Percentiles rank a stretch among this genome's conserved stretches.
Conservation (phyloP, 2,797 vertebrate genomes). For the Paramormyrops hopkinsi region DNA sequence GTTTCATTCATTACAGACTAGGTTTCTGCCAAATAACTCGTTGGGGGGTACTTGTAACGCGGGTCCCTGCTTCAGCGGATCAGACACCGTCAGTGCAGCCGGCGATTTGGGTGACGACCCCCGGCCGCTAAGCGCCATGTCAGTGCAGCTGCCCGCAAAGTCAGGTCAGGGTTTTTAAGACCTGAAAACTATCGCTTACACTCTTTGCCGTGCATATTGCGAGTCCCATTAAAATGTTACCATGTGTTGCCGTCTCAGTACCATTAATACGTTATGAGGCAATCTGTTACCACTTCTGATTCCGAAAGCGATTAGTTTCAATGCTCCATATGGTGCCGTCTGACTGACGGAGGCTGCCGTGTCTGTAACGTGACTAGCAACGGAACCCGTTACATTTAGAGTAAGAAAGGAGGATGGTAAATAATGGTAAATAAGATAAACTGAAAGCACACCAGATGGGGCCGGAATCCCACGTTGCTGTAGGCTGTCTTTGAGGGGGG, state of each 20-base stretch:
- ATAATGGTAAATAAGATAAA: background rate
- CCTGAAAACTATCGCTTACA: background rate
- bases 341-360: background rate
- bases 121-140: background rate
- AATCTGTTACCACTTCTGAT: slow-evolving; percentile 14
- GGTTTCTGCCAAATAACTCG: background rate
- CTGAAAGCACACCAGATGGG: background rate
- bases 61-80: background rate
- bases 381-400: background rate
- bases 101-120: background rate
- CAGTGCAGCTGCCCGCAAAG: background rate
- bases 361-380: background rate
- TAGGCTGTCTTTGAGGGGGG: background rate
- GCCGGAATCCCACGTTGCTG: too few relatives aligned
- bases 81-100: background rate
- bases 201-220: slow-evolving; percentile 2
- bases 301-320: background rate
- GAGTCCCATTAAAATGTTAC: slow-evolving; percentile 27
- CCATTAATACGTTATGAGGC: slow-evolving; percentile 35
- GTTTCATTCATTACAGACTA: background rate
- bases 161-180: background rate
- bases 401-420: background rate
- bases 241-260: slow-evolving; percentile 9
- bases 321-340: background rate
- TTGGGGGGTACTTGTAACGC: background rate